phyloP scores from a whole-genome alignment of 2,113 vertebrate species.

The Gobius niger region DNA sequence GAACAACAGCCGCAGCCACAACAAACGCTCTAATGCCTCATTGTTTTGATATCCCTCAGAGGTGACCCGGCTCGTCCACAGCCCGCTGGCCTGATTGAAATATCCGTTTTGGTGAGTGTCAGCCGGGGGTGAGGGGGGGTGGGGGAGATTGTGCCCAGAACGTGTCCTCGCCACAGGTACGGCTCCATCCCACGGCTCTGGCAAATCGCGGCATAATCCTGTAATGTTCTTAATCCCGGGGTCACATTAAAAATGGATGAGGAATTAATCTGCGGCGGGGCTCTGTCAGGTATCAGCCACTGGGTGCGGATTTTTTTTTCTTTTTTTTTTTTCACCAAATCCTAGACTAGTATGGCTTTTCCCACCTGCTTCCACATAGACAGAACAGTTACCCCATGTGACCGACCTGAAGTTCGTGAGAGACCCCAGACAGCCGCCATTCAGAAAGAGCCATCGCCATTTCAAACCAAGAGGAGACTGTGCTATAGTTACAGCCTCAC shows the following conservation, averaged over 20 bases:
- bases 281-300: conserved; percentile 63
- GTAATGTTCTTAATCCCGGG: conserved; percentile 73
- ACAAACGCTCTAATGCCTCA: background rate
- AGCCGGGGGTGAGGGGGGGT: too few relatives aligned
- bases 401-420: too few relatives aligned
- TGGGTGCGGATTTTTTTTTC: conserved; percentile 28
- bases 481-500: too few relatives aligned
- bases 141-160: conserved; percentile 15
- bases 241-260: conserved; percentile 75
- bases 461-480: too few relatives aligned
- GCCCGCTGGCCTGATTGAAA: background rate
- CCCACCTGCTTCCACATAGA: conserved; percentile 29
- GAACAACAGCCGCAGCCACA: background rate
- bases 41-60: background rate
- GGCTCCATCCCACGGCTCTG: conserved; percentile 57
- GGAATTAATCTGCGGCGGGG: conserved; percentile 73
- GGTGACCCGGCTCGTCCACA: background rate
- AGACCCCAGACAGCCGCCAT: too few relatives aligned
- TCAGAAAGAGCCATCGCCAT: too few relatives aligned
- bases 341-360: conserved; percentile 37
- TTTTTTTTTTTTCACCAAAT: conserved; percentile 43
- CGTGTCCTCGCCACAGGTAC: conserved; percentile 64
- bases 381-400: background rate
- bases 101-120: background rate
- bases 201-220: conserved; percentile 73